phyloP scores from a whole-genome alignment of 2,113 vertebrate genomes.

The Apus apus region DNA sequence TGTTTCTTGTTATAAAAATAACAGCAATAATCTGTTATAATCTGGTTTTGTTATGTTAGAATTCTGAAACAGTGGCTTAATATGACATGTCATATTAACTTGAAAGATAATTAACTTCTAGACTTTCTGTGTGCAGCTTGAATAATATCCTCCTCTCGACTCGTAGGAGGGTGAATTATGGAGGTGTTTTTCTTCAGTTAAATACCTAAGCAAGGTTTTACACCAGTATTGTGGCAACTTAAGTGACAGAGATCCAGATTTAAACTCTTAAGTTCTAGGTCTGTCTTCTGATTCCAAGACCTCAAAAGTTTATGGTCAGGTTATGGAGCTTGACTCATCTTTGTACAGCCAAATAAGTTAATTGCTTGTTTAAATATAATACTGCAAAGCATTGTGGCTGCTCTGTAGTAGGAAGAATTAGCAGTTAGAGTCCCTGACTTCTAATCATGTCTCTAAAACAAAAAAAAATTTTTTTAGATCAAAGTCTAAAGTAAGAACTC shows the following conservation, averaged over 20 bases:
- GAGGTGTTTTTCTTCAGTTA: not conserved
- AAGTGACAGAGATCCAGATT: not conserved
- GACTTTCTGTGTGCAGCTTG: not conserved
- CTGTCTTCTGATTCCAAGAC: not conserved
- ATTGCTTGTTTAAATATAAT: not conserved
- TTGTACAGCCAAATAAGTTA: not conserved
- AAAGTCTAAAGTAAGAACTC: not conserved
- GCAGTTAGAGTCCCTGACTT: constrained; percentile 15
- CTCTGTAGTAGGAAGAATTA: not conserved
- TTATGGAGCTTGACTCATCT: not conserved
- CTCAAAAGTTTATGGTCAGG: not conserved
- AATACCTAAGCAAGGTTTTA: not conserved
- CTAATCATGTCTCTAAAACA: not conserved
- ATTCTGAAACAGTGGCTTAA: not conserved
- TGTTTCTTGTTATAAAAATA: not conserved
- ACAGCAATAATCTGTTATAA: not conserved
- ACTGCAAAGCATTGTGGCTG: not conserved
- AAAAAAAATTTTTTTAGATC: not conserved
- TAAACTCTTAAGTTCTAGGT: not conserved
- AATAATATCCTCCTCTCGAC: not conserved
- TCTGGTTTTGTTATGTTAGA: not conserved
- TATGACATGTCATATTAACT: not conserved
- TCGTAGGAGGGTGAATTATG: not conserved
- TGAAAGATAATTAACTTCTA: not conserved
- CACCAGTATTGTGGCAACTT: not conserved